phyloP scores from a whole-genome alignment of 2,888 invertebrate species.

The Eupithecia abbreviata region DNA sequence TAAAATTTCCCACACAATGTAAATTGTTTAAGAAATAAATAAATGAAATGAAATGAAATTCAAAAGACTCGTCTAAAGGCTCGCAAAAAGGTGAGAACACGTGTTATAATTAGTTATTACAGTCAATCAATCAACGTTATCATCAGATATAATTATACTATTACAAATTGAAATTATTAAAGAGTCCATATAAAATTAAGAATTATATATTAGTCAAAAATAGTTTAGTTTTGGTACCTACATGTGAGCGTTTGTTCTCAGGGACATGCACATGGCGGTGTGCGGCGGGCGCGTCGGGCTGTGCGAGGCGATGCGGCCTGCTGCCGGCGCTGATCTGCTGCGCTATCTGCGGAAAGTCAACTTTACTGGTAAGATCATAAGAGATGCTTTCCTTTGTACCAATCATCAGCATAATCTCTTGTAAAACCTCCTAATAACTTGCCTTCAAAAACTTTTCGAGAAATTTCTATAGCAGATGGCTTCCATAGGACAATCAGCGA shows the following conservation, averaged over 20 bases:
- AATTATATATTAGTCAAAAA: too few relatives aligned
- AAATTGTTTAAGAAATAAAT: too few relatives aligned
- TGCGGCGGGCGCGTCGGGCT: conserved; percentile 90
- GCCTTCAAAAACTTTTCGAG: not conserved
- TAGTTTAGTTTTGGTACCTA: not conserved
- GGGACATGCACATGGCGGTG: conserved; percentile 93
- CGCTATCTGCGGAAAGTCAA: conserved; percentile 92
- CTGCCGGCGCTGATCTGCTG: conserved; percentile 93
- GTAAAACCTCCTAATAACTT: not conserved
- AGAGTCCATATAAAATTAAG: too few relatives aligned
- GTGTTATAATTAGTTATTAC: too few relatives aligned
- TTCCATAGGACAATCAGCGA: not conserved
- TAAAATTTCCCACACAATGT: too few relatives aligned
- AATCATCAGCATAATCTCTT: not conserved
- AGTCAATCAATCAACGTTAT: too few relatives aligned
- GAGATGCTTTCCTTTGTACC: not conserved
- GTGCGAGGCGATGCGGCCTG: conserved; percentile 95
- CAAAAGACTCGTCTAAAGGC: too few relatives aligned
- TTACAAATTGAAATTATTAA: too few relatives aligned
- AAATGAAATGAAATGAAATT: too few relatives aligned
- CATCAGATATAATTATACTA: too few relatives aligned
- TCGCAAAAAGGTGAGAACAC: too few relatives aligned
- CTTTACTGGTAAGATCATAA: conserved; percentile 89
- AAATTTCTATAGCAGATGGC: not conserved
- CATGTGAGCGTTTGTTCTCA: conserved; percentile 56